These are phyloP conservation scores for Diuraphis noxia DNA, from an alignment of 1,140 invertebrate species.

Conservation along the genomic window DNA sequence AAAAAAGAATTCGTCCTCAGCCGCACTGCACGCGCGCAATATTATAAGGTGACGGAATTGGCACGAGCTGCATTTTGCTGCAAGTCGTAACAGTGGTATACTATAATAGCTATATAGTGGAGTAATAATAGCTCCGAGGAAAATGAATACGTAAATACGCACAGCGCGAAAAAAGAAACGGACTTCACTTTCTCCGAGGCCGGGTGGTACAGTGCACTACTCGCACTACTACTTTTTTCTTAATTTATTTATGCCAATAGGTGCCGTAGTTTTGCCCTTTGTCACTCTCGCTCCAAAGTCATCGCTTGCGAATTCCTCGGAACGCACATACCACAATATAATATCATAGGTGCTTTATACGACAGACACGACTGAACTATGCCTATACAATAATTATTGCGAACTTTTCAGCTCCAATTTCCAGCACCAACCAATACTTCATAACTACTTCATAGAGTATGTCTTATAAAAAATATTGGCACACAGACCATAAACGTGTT, in stretches of 20 bases:
- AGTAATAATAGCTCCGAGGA: conserved; percentile 6
- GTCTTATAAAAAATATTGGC: neutral
- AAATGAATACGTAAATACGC: neutral
- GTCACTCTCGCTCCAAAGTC: conserved; percentile 16
- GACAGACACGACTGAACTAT: no score
- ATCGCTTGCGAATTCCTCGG: neutral
- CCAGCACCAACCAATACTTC: no score
- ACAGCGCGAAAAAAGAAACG: neutral
- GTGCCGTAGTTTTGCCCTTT: conserved; percentile 26
- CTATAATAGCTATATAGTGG: neutral
- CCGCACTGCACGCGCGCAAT: neutral
- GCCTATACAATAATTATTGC: neutral
- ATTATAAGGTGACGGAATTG: conserved; percentile 18
- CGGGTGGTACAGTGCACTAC: no score
- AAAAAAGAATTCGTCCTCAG: neutral
- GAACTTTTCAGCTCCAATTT: no score
- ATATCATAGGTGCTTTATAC: neutral
- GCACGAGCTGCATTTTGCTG: neutral
- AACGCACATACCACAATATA: neutral
- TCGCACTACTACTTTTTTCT: neutral
- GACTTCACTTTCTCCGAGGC: conserved; percentile 9
- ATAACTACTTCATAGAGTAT: neutral
- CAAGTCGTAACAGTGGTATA: neutral
- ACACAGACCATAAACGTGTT: neutral
- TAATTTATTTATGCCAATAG: conserved; percentile 39